Evolutionary conservation across 2,888 invertebrate genomes (phyloP).

Genomic region (Mamestra brassicae): DNA sequence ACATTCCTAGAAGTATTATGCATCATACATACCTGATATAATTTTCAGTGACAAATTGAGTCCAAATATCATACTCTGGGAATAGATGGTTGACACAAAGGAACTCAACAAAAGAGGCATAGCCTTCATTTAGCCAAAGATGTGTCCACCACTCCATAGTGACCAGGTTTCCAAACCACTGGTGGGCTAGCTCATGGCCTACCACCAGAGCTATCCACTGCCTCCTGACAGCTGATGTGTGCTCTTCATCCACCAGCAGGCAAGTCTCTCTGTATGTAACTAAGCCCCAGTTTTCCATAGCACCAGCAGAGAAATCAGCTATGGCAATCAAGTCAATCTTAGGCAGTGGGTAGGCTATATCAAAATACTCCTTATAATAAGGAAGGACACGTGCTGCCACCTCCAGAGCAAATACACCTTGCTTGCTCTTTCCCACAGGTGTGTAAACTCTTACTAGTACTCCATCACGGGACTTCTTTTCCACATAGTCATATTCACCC

Average conservation of each 20-base stretch:
- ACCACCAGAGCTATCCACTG: slow-evolving; percentile 97
- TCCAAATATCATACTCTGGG: slow-evolving; percentile 99
- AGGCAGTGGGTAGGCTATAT: slow-evolving; percentile 98
- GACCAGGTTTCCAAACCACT: slow-evolving; percentile 99
- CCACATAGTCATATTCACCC: slow-evolving; percentile 98
- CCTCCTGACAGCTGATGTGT: slow-evolving; percentile 96
- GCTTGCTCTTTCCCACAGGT: slow-evolving; percentile 97
- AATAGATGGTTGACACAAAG: slow-evolving; percentile 97
- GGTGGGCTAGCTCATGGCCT: slow-evolving; percentile 98
- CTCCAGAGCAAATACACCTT: slow-evolving; percentile 97
- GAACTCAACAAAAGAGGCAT: slow-evolving; percentile 98
- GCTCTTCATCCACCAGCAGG: slow-evolving; percentile 96
- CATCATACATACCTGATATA: slow-evolving; percentile 91
- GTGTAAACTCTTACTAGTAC: slow-evolving; percentile 96
- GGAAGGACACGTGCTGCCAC: slow-evolving; percentile 98
- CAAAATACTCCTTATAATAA: slow-evolving; percentile 98
- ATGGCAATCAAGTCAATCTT: slow-evolving; percentile 99
- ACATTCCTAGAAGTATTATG: not conserved
- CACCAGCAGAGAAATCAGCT: slow-evolving; percentile 98
- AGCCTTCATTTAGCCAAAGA: slow-evolving; percentile 98
- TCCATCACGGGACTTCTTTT: slow-evolving; percentile 95
- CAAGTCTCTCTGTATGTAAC: slow-evolving; percentile 98
- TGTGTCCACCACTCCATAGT: slow-evolving; percentile 99
- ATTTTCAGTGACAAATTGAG: slow-evolving; percentile 97
- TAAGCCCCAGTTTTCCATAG: slow-evolving; percentile 99